phyloP scores from a whole-genome alignment of 1,140 invertebrate genomes.

The Oppia nitens region DNA sequence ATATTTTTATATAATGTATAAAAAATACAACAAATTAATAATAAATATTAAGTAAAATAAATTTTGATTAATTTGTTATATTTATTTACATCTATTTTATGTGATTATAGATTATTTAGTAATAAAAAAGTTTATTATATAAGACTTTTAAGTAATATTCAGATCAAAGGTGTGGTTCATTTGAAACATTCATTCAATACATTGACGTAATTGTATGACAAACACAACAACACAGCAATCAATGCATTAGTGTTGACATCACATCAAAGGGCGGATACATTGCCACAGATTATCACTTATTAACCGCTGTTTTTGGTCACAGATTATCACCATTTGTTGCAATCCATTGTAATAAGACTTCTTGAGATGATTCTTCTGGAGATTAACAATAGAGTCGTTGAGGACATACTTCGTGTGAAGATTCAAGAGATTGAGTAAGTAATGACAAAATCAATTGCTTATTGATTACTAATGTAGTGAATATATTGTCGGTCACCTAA shows the following conservation, averaged over 20 bases:
- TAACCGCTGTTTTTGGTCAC: no score
- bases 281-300: not conserved
- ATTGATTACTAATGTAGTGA: not conserved
- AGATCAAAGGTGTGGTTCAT: no score
- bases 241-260: no score
- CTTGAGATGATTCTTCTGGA: slow-evolving; percentile 98
- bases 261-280: not conserved
- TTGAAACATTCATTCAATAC: no score
- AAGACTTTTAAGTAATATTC: no score
- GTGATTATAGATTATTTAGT: not conserved
- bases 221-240: no score
- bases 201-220: no score
- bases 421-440: slow-evolving; percentile 33
- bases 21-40: not conserved
- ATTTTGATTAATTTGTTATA: not conserved
- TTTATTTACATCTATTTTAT: not conserved
- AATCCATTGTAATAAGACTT: no score
- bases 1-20: not conserved
- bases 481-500: not conserved
- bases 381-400: slow-evolving; percentile 94
- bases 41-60: not conserved
- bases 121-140: not conserved
- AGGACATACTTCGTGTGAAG: slow-evolving; percentile 83
- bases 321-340: no score
- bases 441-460: not conserved